Base-by-base conservation (phyloP, 2,888 invertebrate genomes). In the Aphidoletes aphidimyza region DNA sequence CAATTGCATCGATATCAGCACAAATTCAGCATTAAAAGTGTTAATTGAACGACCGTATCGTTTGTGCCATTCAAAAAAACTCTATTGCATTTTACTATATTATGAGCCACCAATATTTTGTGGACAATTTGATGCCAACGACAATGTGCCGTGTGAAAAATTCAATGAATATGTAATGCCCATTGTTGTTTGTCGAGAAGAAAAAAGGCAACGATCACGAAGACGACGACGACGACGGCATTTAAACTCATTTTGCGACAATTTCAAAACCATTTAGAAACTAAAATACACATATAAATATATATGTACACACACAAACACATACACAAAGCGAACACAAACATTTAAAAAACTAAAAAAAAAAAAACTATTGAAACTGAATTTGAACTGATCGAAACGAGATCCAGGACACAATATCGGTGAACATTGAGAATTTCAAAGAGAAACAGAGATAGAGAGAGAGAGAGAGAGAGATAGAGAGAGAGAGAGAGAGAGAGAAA, bases 41-140 rank as follows among this genome's bases (percentile, higher is more conserved):
- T 69, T 69, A 69, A 69, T 69, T 30, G 30, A 69, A 69, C 69
- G 69, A 2, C 69, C 26, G 30, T 69, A 69, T 69, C 69, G 34
- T 30, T 69, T 30, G 69, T 69, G 69, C 69, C 34, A 69, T 69
- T 69, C 34, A n/a, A 69, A 69, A 69, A 69, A 69, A 69, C 69
- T 69, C n/a, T 69, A 69, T 69, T 69, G 69, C 69, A 69, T 69
- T 69, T 30, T 69, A 69, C 34, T 69, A 1, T 69, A 69, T 14
- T 69, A 69, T 69, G 69, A 69, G 69, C 69, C 69, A 69, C 11
- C 2, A 0, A 17, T 69, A 69, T 69, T 69, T 69, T 69, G 69
- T 69, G 69, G 2, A 69, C 14, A 6, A 30, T 34, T 22, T 22
- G 22, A 54, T 54, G 26, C 30, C 6, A 22, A 14, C 34, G 17